Evolutionary conservation across 1,140 invertebrate genomes (phyloP).

Genomic region (Sycophila sp.): DNA sequence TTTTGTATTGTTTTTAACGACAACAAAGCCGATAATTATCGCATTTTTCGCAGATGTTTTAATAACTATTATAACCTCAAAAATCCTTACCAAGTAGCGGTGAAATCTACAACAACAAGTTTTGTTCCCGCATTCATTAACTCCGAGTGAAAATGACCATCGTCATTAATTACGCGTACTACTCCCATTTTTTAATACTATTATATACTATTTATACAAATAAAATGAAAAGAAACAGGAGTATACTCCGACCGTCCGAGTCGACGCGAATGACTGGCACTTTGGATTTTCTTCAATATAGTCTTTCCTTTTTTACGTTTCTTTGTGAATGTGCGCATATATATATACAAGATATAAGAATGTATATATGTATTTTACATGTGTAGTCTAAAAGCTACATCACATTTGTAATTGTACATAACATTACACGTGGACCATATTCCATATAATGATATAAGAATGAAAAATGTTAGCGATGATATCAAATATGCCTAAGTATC

Average conservation of each 20-base stretch:
- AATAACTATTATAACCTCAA: conserved; percentile 16
- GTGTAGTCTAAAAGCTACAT: too few species aligned
- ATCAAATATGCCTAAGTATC: too few species aligned
- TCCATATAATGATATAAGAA: too few species aligned
- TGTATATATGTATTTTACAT: too few species aligned
- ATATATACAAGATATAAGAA: too few species aligned
- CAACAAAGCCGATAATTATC: not conserved
- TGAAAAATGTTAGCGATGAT: too few species aligned
- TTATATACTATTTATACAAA: not conserved
- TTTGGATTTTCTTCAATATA: not conserved
- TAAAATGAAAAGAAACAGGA: not conserved
- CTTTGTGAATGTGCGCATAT: too few species aligned
- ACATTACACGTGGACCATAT: too few species aligned
- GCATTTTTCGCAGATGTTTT: not conserved
- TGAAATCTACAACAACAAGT: conserved; percentile 95
- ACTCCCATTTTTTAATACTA: conserved; percentile 52
- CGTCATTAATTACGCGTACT: conserved; percentile 72
- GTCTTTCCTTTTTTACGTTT: too few species aligned
- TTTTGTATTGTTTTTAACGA: not conserved
- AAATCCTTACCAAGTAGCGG: conserved; percentile 82
- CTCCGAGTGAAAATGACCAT: conserved; percentile 85
- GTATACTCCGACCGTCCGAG: not conserved
- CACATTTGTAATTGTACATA: too few species aligned
- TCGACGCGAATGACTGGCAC: conserved; percentile 12
- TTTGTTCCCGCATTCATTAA: conserved; percentile 82